Conservation (phyloP, 2,888 invertebrate genomes). For the Rhamnusium bicolor region DNA sequence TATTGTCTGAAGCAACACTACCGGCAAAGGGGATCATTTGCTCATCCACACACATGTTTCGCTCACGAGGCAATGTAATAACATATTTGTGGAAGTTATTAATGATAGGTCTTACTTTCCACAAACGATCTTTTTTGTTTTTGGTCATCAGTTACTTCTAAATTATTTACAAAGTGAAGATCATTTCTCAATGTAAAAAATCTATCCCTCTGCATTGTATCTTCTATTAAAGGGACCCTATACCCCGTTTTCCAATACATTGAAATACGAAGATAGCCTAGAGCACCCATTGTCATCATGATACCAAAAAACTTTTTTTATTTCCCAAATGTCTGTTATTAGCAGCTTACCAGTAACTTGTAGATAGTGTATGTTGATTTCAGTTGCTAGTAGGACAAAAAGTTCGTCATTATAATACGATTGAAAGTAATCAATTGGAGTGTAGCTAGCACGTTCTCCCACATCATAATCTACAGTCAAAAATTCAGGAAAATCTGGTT, state of each 20-base stretch:
- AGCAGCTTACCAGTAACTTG: no score
- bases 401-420: no score
- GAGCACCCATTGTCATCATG: neutral
- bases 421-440: no score
- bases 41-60: neutral
- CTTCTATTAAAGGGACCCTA: neutral
- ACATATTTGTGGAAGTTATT: neutral
- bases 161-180: neutral
- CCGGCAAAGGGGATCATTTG: neutral
- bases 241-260: constrained; percentile 4
- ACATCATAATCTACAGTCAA: no score
- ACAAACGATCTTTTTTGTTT: neutral
- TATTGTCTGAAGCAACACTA: neutral
- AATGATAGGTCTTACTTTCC: neutral
- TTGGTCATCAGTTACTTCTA: neutral
- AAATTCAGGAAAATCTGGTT: no score
- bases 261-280: neutral
- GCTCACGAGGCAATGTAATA: neutral
- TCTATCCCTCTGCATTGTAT: constrained; percentile 1
- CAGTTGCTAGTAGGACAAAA: no score
- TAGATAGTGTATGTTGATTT: no score
- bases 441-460: no score
- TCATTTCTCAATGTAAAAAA: neutral
- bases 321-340: no score
- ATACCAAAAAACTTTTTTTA: constrained; percentile 6